Base-by-base conservation (phyloP, 2,888 invertebrate species). In the Agapetus fuscipes region DNA sequence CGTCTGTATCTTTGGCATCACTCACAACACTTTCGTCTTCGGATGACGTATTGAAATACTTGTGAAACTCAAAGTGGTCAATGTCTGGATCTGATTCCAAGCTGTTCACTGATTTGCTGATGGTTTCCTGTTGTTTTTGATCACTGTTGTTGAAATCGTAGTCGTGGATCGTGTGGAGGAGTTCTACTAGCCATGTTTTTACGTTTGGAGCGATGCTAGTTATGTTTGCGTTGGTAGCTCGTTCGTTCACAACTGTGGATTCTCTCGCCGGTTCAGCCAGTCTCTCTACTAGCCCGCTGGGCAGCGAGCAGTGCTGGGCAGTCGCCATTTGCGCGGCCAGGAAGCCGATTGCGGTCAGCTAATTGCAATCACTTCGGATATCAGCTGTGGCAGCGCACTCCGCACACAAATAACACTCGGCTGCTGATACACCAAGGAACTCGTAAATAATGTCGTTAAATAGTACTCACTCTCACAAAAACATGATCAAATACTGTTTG, bases 271-370 rank as follows among this genome's bases (percentile, higher is more conserved):
- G 25, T n/a, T 30, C 27, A 14, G 59, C 59, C 54, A 66, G 62
- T 64, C 66, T 65, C 44, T 52, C 59, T 60, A 64, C 64, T 42
- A 65, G 64, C 52, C 61, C 66, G 64, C 56, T 59, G 61, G 70
- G 69, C 40, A 43, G 29, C 46, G 44, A 46, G 36, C 34, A 25
- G 17, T 31, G 34, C 30, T 40, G 43, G 24, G 29, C 30, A n/a
- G 17, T 25, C 30, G 39, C 29, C 29, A 42, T 43, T 20, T 17
- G n/a, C 32, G 26, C 39, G 34, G 9, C 12, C 17, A 43, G 44
- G 44, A 44, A 40, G 26, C 34, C 33, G 39, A 40, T 41, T 44
- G 44, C 40, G 44, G 44, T 44, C 34, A 31, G 30, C 30, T 30
- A 31, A 24, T 24, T 24, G 6, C 6, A 9, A 24, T 6, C 10